Evolutionary conservation across 2,797 vertebrate species (phyloP).

Genomic region (Sciurus carolinensis): DNA sequence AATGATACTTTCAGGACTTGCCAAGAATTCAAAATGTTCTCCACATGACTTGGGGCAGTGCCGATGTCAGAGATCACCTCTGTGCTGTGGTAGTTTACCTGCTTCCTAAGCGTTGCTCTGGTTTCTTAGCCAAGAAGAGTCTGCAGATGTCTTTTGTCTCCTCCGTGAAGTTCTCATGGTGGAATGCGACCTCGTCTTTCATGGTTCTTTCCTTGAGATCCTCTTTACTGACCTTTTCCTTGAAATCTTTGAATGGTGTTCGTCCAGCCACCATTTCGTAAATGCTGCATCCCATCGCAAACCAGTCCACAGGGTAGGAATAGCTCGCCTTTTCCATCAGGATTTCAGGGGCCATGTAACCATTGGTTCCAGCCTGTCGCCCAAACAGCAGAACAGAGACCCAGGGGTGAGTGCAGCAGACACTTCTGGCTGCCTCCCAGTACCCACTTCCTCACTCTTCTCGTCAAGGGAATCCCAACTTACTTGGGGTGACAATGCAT

Average conservation of each 20-base stretch:
- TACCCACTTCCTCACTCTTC: background rate
- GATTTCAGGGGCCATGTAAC: conserved; percentile 98
- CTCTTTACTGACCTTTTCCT: conserved; percentile 95
- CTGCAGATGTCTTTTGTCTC: conserved; percentile 93
- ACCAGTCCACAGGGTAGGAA: conserved; percentile 96
- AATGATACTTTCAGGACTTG: background rate
- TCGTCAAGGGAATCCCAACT: background rate
- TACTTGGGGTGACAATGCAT: background rate
- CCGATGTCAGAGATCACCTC: background rate
- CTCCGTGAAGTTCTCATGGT: conserved; percentile 94
- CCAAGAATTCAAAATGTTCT: background rate
- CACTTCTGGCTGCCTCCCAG: background rate
- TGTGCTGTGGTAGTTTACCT: conserved; percentile 89
- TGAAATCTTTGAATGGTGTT: conserved; percentile 96
- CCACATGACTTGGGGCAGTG: background rate
- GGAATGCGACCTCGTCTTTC: conserved; percentile 94
- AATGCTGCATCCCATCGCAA: conserved; percentile 96
- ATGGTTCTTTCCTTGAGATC: conserved; percentile 95
- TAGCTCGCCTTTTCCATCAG: conserved; percentile 93
- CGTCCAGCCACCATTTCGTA: conserved; percentile 97
- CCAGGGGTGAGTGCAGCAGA: background rate
- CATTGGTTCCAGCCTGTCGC: conserved; percentile 95
- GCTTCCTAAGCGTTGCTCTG: conserved; percentile 94
- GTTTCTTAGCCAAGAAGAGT: conserved; percentile 95
- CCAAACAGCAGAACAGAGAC: background rate